Percentiles rank a stretch among this genome's conserved stretches.
phyloP scores from a whole-genome alignment of 2,797 vertebrate species.

The Synaphobranchus kaupii region DNA sequence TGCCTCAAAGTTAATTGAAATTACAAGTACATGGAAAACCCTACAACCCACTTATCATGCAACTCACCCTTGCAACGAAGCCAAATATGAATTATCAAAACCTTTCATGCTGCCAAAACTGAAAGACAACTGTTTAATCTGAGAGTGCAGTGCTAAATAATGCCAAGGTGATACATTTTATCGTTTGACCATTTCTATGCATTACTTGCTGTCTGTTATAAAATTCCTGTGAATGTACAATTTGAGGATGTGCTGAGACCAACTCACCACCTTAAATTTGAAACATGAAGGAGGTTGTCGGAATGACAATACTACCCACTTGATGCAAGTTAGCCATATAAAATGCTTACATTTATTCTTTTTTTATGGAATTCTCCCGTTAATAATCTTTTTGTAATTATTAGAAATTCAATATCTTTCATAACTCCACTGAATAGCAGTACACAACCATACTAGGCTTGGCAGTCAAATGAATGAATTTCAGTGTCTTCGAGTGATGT shows the following conservation, averaged over 20 bases:
- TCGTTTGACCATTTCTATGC: not conserved
- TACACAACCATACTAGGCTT: not conserved
- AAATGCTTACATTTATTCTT: not conserved
- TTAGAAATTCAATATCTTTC: not conserved
- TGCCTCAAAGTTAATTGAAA: not conserved
- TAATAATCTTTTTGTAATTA: not conserved
- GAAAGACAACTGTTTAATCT: not conserved
- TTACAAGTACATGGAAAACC: not conserved
- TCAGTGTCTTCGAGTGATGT: not conserved
- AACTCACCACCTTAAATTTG: not conserved
- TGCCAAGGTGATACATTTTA: not conserved
- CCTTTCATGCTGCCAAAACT: constrained; percentile 12
- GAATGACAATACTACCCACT: not conserved
- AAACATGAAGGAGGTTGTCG: not conserved
- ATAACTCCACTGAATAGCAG: not conserved
- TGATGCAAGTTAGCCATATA: not conserved
- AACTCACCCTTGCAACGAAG: not conserved
- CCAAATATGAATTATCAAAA: not conserved
- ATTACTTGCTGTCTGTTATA: not conserved
- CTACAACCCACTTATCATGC: not conserved
- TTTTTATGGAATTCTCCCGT: not conserved
- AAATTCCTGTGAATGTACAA: not conserved
- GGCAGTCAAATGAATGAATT: not conserved
- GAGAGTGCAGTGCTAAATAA: not conserved
- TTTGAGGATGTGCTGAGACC: not conserved